phyloP scores from a whole-genome alignment of 2,797 vertebrate species.

The Pantherophis alleghaniensis region DNA sequence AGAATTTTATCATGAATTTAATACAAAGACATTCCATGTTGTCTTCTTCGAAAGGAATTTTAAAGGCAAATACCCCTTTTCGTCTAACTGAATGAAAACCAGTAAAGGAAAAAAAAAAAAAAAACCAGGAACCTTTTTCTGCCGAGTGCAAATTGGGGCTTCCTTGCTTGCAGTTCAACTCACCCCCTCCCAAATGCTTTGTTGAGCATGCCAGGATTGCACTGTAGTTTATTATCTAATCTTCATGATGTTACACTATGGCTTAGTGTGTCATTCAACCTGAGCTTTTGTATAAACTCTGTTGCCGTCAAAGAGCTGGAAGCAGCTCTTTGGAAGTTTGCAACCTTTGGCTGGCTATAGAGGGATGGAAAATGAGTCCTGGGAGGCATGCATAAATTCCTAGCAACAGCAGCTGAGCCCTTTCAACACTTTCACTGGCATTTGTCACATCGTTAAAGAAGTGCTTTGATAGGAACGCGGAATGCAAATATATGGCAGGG shows the following conservation, averaged over 20 bases:
- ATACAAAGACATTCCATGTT: neutral
- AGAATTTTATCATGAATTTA: neutral
- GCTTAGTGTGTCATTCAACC: neutral
- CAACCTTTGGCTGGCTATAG: neutral
- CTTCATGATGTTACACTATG: neutral
- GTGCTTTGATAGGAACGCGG: neutral
- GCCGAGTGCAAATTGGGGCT: neutral
- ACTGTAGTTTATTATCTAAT: neutral
- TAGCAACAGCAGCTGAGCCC: neutral
- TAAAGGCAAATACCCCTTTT: neutral
- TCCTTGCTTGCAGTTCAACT: neutral
- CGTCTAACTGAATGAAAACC: neutral
- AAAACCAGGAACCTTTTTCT: neutral
- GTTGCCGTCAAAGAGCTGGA: neutral
- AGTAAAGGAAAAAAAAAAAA: neutral
- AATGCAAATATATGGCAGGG: neutral
- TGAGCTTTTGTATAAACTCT: neutral
- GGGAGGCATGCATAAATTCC: neutral
- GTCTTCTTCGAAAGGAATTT: neutral
- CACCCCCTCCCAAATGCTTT: neutral
- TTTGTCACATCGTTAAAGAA: neutral
- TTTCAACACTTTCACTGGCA: conserved; percentile 12
- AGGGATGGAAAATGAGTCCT: neutral
- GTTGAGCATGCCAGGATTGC: no score
- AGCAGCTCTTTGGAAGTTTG: neutral